Base-by-base conservation (phyloP, 2,113 vertebrate genomes). In the Chauna torquata region DNA sequence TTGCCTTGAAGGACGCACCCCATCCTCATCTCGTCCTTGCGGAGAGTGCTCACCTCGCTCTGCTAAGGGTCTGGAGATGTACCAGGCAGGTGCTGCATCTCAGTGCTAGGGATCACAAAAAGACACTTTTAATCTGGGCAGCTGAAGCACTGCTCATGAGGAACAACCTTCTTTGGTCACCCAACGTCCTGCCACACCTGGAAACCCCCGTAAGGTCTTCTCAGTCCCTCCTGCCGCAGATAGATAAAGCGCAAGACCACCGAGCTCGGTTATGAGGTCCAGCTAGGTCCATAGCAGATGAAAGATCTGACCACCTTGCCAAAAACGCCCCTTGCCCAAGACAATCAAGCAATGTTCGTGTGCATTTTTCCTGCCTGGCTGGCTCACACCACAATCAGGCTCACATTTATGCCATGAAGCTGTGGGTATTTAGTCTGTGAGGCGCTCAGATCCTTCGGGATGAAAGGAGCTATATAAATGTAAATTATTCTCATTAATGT, bases 391-490 rank as follows among this genome's bases (percentile, higher is more conserved):
- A 68, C 80, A 79, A 12, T 7, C 20, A 20, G 2, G 55, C 44
- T 88, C 10, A 1, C 30, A 18, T 3, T 15, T 36, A 71, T 74
- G 45, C 0, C 5, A 30, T 19, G 61, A 52, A 82, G n/a, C 89
- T 1, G 2, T 27, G 20, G 68, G 14, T 52, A 49, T 88, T 72
- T 3, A 68, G 89, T 57, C 47, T 59, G 20, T 16, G 27, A 97
- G 69, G 54, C 61, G 86, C 78, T 83, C 58, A 91, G 76, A 94
- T 90, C 92, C 91, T 92, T 82, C 0, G 9, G 95, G 96, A 95
- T 93, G 88, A 96, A 96, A 97, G 78, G 69, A 96, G 84, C 95
- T 91, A 92, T 93, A 97, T 95, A 94, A 92, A 92, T 94, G 74
- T 86, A 90, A 97, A 94, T 92, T 75, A 61, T 38, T 88, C 95